phyloP scores from a whole-genome alignment of 2,888 invertebrate genomes.

The Celastrina argiolus region DNA sequence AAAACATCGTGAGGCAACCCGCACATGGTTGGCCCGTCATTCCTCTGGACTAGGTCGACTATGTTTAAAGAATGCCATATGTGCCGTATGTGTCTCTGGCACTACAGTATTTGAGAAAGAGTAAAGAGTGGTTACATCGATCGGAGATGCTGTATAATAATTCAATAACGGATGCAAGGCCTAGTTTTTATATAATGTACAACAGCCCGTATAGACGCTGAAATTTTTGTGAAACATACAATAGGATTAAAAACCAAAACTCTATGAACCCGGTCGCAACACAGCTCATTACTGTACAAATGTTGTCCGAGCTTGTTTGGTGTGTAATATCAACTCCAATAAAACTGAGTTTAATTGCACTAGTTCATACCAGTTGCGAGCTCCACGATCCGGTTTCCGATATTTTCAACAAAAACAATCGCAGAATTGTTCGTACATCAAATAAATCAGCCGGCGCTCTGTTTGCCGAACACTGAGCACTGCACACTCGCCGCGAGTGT shows the following conservation, averaged over 20 bases:
- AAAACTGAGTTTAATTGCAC: constrained; percentile 6
- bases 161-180: too few relatives aligned
- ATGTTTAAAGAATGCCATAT: too few relatives aligned
- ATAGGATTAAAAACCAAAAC: not conserved
- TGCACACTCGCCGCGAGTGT: not conserved
- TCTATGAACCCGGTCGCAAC: not conserved
- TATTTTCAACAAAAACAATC: constrained; percentile 11
- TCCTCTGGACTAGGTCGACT: too few relatives aligned
- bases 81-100: too few relatives aligned
- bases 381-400: not conserved
- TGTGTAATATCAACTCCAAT: not conserved
- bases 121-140: too few relatives aligned
- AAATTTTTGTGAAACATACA: too few relatives aligned
- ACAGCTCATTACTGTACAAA: not conserved
- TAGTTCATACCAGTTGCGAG: not conserved
- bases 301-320: not conserved
- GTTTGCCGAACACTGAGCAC: not conserved
- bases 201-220: too few relatives aligned
- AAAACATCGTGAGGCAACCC: too few relatives aligned
- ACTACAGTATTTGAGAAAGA: too few relatives aligned
- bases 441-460: not conserved
- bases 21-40: too few relatives aligned
- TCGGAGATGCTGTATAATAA: too few relatives aligned
- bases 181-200: too few relatives aligned
- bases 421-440: not conserved